Evolutionary conservation across 2,888 invertebrate genomes (phyloP), one percentile per base, ranked within the genome.

Genomic region (Monopis laevigella): DNA sequence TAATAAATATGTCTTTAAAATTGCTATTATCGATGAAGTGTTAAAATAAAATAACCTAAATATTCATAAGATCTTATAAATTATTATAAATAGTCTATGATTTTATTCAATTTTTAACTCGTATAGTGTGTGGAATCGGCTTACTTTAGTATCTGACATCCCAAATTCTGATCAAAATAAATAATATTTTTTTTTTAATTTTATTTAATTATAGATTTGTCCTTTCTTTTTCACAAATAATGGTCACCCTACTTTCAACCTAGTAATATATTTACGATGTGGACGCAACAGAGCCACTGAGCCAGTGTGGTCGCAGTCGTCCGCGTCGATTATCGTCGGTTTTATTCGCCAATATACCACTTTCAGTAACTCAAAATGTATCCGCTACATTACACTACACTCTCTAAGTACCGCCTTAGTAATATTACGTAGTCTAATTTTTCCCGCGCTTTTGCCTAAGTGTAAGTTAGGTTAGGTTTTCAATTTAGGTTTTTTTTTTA

Each of bases 351-450:
- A n/a, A n/a, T n/a, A n/a, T n/a, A n/a, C n/a, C n/a, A n/a, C n/a
- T n/a, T n/a, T n/a, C n/a, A n/a, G 3, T 16, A 16, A 13, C 17
- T 17, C 32, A 32, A 2, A 7, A 32, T 32, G 32, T 16, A 32
- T 51, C 53, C 60, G 53, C 48, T 47, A 45, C 43, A 45, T 52
- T 55, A 46, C 52, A 56, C 50, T 56, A 48, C 50, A 46, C 40
- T 56, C 43, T 51, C 54, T 55, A 59, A 62, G 56, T 62, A 64
- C 51, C 58, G 59, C 41, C 64, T 62, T 51, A 62, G 65, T 58
- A 78, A 78, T 58, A 70, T 75, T 35, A 81, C 81, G 49, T 81
- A 77, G 56, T 52, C 48, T 46, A 47, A 40, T 11, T 8, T 7
- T 32, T 3, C 3, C 14, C 17, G 6, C 40, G 43, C 42, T 48